These are phyloP conservation scores for Dendrolimus punctatus DNA, from an alignment of 1,140 invertebrate genomes.

Conservation along the genomic window DNA sequence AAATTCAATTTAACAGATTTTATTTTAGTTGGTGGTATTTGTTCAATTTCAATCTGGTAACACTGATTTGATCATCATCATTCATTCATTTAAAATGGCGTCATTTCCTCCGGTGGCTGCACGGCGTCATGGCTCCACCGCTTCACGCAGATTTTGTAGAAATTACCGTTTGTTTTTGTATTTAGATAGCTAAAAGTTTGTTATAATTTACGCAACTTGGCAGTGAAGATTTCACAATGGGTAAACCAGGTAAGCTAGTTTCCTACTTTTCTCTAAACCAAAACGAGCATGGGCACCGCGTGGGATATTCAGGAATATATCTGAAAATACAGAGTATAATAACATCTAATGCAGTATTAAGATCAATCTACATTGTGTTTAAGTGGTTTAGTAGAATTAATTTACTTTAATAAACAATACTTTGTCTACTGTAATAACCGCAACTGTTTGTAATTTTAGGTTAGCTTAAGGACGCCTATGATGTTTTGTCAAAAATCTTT, in stretches of 20 bases:
- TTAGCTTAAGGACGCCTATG: too few species aligned
- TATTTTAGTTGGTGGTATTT: too few species aligned
- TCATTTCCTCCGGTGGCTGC: conserved; percentile 47
- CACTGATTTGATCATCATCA: conserved; percentile 10
- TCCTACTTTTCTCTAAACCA: conserved; percentile 1
- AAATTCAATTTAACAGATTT: too few species aligned
- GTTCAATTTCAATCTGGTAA: too few species aligned
- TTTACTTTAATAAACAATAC: too few species aligned
- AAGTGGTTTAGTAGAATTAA: too few species aligned
- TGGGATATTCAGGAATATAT: conserved; percentile 18
- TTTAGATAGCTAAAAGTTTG: conserved; percentile 30
- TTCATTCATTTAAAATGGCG: conserved; percentile 37
- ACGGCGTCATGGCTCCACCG: conserved; percentile 40
- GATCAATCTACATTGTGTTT: too few species aligned
- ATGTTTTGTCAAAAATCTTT: too few species aligned
- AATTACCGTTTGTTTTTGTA: conserved; percentile 42
- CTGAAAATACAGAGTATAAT: background rate
- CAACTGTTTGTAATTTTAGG: too few species aligned
- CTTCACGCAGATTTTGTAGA: conserved; percentile 31
- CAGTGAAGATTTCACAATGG: conserved; percentile 29
- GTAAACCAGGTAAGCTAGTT: conserved; percentile 51
- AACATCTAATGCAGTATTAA: too few species aligned
- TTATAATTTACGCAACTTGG: conserved; percentile 10
- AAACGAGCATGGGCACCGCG: conserved; percentile 21
- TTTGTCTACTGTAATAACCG: too few species aligned